A percentile compares a stretch with the other conserved stretches of the same genome.
These are phyloP conservation scores for Drosophila silvestris DNA, from an alignment of 2,888 invertebrate species.

Conservation along the genomic window DNA sequence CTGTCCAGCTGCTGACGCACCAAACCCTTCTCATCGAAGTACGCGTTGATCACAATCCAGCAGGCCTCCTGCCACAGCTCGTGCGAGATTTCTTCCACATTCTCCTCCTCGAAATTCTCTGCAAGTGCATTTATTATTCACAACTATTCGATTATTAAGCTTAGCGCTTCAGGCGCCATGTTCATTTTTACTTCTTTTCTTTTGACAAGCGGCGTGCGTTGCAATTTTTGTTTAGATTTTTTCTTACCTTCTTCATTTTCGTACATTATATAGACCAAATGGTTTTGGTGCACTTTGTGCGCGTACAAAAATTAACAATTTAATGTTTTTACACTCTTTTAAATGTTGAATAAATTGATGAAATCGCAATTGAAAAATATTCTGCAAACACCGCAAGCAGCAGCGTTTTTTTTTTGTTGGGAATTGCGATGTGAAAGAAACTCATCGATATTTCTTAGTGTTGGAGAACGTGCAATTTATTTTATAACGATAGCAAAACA, in stretches of 20 bases:
- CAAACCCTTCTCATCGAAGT: conserved; percentile 99
- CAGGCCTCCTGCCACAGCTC: conserved; percentile 99
- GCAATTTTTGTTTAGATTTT: conserved; percentile 12
- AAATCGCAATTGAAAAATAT: conserved; percentile 34
- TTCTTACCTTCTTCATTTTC: conserved; percentile 84
- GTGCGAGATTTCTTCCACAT: conserved; percentile 97
- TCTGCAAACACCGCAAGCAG: conserved; percentile 35
- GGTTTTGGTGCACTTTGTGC: conserved; percentile 42
- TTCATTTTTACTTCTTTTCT: conserved; percentile 49
- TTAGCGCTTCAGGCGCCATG: conserved; percentile 63
- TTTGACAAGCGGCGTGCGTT: conserved; percentile 33
- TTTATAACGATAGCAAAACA: neutral
- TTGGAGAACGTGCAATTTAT: neutral
- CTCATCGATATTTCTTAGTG: conserved; percentile 6
- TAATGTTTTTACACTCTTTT: neutral
- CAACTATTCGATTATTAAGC: neutral
- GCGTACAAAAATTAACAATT: conserved; percentile 1
- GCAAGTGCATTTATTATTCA: conserved; percentile 9
- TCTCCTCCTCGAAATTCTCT: conserved; percentile 91
- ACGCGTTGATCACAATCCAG: conserved; percentile 99
- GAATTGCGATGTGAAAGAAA: conserved; percentile 25
- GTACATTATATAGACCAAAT: conserved; percentile 79
- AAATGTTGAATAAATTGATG: conserved; percentile 17
- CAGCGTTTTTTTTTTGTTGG: conserved; percentile 52
- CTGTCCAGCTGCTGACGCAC: conserved; percentile 99